Percentiles rank a stretch among this genome's conserved stretches.
These are phyloP conservation scores for Deilephila elpenor DNA, from an alignment of 2,888 invertebrate species.

Conservation along the genomic window DNA sequence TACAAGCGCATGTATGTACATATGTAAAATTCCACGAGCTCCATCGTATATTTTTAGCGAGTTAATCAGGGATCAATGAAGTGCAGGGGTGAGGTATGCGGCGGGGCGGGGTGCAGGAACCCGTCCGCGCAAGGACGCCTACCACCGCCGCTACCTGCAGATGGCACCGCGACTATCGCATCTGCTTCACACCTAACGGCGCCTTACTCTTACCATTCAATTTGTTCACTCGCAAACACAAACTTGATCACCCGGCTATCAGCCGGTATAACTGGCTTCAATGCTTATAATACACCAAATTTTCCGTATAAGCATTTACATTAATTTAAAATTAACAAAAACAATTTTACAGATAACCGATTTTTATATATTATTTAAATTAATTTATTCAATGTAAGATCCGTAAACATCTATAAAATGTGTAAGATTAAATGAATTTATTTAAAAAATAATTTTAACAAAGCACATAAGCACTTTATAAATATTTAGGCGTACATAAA, in stretches of 20 bases:
- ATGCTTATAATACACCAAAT: neutral
- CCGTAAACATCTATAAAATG: no score
- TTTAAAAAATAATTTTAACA: no score
- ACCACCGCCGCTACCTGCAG: constrained; percentile 42
- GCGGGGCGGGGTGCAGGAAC: constrained; percentile 11
- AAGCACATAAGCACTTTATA: no score
- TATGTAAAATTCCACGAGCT: neutral
- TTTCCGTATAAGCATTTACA: neutral
- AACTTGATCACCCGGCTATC: neutral
- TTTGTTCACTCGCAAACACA: neutral
- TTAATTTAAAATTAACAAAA: no score
- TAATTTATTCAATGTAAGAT: no score
- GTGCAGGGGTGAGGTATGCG: neutral
- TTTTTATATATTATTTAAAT: no score
- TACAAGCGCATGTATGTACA: neutral
- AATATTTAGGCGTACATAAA: no score
- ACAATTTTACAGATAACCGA: no score
- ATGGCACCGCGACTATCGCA: constrained; percentile 38
- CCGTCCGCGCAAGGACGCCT: constrained; percentile 44
- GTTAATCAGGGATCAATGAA: constrained; percentile 29
- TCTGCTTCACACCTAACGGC: constrained; percentile 32
- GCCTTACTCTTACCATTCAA: constrained; percentile 1
- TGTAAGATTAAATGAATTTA: no score
- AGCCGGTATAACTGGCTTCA: neutral
- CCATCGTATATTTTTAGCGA: constrained; percentile 6